A percentile compares a stretch with the other conserved stretches of the same genome.
phyloP scores from a whole-genome alignment of 2,888 invertebrate genomes.

The Cyaniris semiargus region DNA sequence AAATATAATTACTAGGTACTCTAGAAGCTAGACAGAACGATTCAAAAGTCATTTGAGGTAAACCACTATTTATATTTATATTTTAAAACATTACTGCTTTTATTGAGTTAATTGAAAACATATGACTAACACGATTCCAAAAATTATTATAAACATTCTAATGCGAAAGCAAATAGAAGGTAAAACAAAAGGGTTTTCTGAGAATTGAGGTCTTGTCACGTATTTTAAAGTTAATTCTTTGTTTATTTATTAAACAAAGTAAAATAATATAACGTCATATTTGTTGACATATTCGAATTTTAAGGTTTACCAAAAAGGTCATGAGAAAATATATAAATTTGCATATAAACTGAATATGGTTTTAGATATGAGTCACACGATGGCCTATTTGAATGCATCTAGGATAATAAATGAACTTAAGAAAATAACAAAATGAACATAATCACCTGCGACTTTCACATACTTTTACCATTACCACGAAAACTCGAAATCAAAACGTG shows the following conservation, averaged over 20 bases:
- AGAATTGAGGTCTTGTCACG: not conserved
- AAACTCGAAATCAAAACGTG: constrained; percentile 50
- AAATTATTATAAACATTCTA: not conserved
- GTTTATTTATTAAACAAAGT: not conserved
- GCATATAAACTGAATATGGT: not conserved
- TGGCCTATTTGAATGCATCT: not conserved
- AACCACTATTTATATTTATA: no score
- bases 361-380: not conserved
- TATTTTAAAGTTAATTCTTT: not conserved
- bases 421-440: constrained; percentile 15
- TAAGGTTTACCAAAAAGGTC: not conserved
- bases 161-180: constrained; percentile 1
- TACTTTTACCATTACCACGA: constrained; percentile 56
- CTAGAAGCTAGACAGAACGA: no score
- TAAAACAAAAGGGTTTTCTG: constrained; percentile 5
- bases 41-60: no score
- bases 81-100: no score
- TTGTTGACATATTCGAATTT: not conserved
- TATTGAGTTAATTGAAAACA: not conserved
- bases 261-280: not conserved
- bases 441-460: constrained; percentile 57
- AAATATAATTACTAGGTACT: no score
- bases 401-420: constrained; percentile 23
- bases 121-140: not conserved
- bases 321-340: constrained; percentile 4